Evolutionary conservation across 2,888 invertebrate genomes (phyloP), one percentile per base, ranked within the genome.

Genomic region (Microdon myrmicae): DNA sequence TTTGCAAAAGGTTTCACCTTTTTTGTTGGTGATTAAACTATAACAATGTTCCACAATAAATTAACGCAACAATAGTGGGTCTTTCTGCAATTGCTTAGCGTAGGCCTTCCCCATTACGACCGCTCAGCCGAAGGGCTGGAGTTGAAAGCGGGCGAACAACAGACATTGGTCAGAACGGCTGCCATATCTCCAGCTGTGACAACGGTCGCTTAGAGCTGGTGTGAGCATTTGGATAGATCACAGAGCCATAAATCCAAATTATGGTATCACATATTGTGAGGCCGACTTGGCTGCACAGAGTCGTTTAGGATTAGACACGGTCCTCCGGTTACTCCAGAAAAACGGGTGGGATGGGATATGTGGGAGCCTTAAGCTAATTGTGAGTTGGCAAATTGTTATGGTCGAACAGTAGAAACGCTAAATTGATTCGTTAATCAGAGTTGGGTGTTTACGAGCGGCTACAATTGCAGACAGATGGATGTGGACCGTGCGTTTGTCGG

Each of bases 351-450:
- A n/a, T n/a, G n/a, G n/a, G n/a, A n/a, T n/a, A n/a, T n/a, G n/a
- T n/a, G n/a, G n/a, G n/a, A n/a, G n/a, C n/a, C n/a, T n/a, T n/a
- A n/a, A n/a, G n/a, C n/a, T n/a, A n/a, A n/a, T n/a, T n/a, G n/a
- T n/a, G n/a, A n/a, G 64, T 51, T 58, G 64, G 64, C 64, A 64
- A 64, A 64, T 64, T 64, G 64, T 53, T 64, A 64, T 64, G 49
- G 51, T 56, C 56, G n/a, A n/a, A 43, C 51, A 28, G 32, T 43
- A 43, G 17, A 47, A 41, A 51, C 45, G 56, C 35, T 64, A 51
- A 64, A 64, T 64, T 64, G 64, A 64, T 64, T 64, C 64, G 64
- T 64, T 64, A 58, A 64, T 64, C 64, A 41, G 64, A 51, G 47
- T 64, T 47, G 38, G 48, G n/a, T n/a, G n/a, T n/a, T n/a, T n/a